phyloP scores from a whole-genome alignment of 2,113 vertebrate species.

The Mobula hypostoma region DNA sequence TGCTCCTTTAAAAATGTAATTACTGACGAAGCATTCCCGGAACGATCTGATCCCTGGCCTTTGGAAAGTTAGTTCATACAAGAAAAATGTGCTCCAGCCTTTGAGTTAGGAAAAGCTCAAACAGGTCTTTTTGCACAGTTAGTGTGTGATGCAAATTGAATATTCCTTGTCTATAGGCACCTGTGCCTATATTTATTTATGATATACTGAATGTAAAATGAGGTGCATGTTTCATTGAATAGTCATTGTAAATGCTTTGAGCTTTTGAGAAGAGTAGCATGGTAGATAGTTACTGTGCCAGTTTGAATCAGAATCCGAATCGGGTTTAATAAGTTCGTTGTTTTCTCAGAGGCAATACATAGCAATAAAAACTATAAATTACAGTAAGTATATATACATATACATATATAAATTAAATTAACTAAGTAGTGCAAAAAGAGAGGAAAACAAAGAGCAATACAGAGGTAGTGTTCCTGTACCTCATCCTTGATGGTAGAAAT shows the following conservation, averaged over 20 bases:
- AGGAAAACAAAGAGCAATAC: too few relatives aligned
- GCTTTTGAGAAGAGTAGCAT: not conserved
- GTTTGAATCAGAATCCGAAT: too few relatives aligned
- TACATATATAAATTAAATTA: too few relatives aligned
- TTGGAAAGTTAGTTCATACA: not conserved
- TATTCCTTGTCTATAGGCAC: not conserved
- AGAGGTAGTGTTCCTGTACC: too few relatives aligned
- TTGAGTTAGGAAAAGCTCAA: not conserved
- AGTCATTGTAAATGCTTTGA: not conserved
- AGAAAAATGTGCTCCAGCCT: not conserved
- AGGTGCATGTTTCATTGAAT: not conserved
- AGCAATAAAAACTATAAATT: too few relatives aligned
- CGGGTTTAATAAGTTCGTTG: too few relatives aligned
- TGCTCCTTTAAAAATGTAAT: not conserved
- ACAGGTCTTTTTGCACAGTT: not conserved
- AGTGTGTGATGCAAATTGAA: not conserved
- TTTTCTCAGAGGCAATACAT: too few relatives aligned
- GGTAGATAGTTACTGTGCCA: not conserved
- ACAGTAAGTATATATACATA: too few relatives aligned
- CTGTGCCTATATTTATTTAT: not conserved
- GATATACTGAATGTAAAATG: not conserved
- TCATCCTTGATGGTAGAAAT: too few relatives aligned
- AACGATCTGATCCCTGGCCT: not conserved
- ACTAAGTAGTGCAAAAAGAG: too few relatives aligned
- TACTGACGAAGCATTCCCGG: not conserved